Evolutionary conservation across 2,888 invertebrate genomes (phyloP).

Genomic region (Brachyptera risi): DNA sequence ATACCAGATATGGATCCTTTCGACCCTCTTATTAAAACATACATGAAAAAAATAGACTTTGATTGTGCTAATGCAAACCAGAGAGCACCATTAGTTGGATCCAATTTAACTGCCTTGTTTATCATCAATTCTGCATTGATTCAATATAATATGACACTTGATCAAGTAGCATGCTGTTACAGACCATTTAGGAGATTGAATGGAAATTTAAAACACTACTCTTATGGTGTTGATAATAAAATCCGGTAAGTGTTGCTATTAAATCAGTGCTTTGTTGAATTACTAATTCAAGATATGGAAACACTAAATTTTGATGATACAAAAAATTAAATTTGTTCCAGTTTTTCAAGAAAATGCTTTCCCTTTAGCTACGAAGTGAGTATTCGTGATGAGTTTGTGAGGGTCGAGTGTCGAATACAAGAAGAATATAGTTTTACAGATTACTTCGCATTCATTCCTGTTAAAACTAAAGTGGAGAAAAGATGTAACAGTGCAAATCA

Average conservation of each 20-base stretch:
- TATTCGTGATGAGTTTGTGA: constrained; percentile 1
- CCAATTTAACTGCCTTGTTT: constrained; percentile 52
- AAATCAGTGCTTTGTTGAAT: neutral
- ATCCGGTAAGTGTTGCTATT: neutral
- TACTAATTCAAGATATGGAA: neutral
- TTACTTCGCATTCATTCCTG: neutral
- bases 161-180: constrained; percentile 40
- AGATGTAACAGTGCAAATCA: neutral
- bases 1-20: constrained; percentile 31
- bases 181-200: constrained; percentile 25
- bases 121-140: constrained; percentile 48
- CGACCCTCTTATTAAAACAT: constrained; percentile 25
- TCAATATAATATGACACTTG: constrained; percentile 50
- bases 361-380: neutral
- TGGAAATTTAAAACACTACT: constrained; percentile 1
- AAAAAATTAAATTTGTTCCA: too few relatives aligned
- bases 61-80: constrained; percentile 14
- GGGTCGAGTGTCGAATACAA: constrained; percentile 9
- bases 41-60: constrained; percentile 20
- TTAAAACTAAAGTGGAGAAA: neutral
- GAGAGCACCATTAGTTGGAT: constrained; percentile 25
- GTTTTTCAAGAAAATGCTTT: neutral
- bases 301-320: neutral
- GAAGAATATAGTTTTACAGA: neutral
- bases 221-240: constrained; percentile 15